Evolutionary conservation across 2,797 vertebrate genomes (phyloP).

Genomic region (Tympanoctomys barrerae): DNA sequence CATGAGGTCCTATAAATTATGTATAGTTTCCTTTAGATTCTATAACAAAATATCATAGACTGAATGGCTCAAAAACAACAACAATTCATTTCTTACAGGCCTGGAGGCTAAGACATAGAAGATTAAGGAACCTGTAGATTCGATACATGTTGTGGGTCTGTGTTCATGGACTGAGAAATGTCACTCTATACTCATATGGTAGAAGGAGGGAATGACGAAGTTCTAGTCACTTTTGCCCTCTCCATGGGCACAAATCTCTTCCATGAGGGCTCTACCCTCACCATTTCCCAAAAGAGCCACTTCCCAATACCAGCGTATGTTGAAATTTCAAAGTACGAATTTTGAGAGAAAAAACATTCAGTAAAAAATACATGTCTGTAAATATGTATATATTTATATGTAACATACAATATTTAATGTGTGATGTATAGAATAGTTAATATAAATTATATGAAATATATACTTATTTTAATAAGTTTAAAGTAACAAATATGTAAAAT

Average conservation of each 20-base stretch:
- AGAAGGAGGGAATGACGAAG: background rate
- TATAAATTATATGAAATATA: background rate
- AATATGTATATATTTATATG: no score
- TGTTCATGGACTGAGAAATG: background rate
- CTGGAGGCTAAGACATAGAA: background rate
- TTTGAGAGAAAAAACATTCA: background rate
- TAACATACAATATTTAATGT: no score
- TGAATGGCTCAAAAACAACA: background rate
- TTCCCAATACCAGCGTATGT: background rate
- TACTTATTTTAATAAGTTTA: background rate
- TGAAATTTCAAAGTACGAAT: background rate
- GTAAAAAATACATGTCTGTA: background rate
- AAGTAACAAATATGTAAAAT: background rate
- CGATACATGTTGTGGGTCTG: background rate
- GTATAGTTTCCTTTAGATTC: background rate
- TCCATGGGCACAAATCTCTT: background rate
- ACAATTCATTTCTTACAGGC: background rate
- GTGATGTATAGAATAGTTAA: background rate
- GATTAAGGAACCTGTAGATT: background rate
- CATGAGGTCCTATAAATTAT: background rate
- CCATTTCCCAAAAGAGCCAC: no score
- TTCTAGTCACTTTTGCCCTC: background rate
- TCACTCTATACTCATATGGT: background rate
- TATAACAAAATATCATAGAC: background rate
- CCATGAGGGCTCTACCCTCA: background rate